Percentiles rank a stretch among this genome's conserved stretches.
These are phyloP conservation scores for Baronia brevicornis DNA, from an alignment of 2,888 invertebrate genomes.

Conservation along the genomic window DNA sequence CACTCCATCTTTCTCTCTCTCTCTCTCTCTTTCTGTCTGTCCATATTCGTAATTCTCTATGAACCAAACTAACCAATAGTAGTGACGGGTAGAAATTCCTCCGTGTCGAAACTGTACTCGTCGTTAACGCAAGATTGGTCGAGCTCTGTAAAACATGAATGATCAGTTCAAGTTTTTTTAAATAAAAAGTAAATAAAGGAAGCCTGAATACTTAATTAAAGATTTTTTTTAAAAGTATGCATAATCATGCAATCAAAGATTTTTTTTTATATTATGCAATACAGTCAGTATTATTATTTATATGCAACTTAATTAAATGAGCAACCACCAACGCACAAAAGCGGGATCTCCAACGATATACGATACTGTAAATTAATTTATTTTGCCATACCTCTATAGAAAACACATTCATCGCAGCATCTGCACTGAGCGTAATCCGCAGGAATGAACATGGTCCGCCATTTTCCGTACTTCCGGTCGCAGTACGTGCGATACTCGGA, in stretches of 20 bases:
- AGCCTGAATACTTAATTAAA: no score
- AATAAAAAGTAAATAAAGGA: no score
- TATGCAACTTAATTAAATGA: no score
- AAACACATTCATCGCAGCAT: slow-evolving; percentile 62
- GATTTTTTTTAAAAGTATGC: no score
- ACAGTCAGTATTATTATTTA: no score
- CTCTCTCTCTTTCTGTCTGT: no score
- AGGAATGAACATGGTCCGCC: slow-evolving; percentile 53
- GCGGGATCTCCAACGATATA: not conserved
- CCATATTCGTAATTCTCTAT: not conserved
- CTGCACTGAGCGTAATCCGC: slow-evolving; percentile 54
- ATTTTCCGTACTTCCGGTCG: slow-evolving; percentile 54
- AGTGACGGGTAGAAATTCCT: slow-evolving; percentile 59
- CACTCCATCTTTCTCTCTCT: no score
- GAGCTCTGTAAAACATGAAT: slow-evolving; percentile 46
- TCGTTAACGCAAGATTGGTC: slow-evolving; percentile 63
- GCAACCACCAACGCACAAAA: not conserved
- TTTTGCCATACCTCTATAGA: slow-evolving; percentile 45
- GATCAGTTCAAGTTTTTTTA: no score
- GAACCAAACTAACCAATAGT: slow-evolving; percentile 44
- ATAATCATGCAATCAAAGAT: no score
- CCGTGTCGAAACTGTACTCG: slow-evolving; percentile 53
- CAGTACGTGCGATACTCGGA: slow-evolving; percentile 49
- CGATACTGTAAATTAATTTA: not conserved
- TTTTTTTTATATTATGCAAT: no score